These are phyloP conservation scores for Timema cristinae DNA, from an alignment of 2,888 invertebrate species.

Conservation along the genomic window DNA sequence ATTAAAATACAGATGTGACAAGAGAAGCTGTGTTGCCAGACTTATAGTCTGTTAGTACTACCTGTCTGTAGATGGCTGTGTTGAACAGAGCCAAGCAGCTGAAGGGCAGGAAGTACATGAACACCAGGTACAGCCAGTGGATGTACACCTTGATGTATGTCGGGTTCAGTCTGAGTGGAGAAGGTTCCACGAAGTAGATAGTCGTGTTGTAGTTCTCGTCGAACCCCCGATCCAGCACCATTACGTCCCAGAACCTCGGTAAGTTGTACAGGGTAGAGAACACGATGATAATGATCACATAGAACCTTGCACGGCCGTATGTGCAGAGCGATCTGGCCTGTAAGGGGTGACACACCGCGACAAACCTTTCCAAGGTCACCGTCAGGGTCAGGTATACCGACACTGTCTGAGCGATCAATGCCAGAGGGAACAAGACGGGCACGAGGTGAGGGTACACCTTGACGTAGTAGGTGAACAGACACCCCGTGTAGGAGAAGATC, in stretches of 20 bases:
- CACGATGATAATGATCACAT: constrained; percentile 74
- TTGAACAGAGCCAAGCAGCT: constrained; percentile 83
- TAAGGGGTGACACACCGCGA: constrained; percentile 88
- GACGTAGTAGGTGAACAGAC: constrained; percentile 72
- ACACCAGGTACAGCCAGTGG: constrained; percentile 89
- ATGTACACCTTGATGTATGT: constrained; percentile 84
- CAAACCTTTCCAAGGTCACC: constrained; percentile 90
- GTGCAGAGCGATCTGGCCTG: constrained; percentile 87
- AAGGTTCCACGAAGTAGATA: constrained; percentile 67
- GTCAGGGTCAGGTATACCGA: constrained; percentile 85
- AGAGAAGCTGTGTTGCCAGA: too few species aligned
- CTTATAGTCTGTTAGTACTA: constrained; percentile 44
- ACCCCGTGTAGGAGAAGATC: constrained; percentile 76
- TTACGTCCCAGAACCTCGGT: constrained; percentile 74
- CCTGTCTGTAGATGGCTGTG: constrained; percentile 83
- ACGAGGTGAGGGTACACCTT: constrained; percentile 73
- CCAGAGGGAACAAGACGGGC: constrained; percentile 75
- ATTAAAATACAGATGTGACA: neutral
- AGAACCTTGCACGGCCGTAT: constrained; percentile 77
- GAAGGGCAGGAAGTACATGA: constrained; percentile 93
- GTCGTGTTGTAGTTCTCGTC: constrained; percentile 50
- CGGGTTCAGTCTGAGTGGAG: constrained; percentile 63
- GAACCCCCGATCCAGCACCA: constrained; percentile 53
- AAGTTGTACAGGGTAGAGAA: constrained; percentile 83
- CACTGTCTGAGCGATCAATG: constrained; percentile 85